Conservation (phyloP, 2,888 invertebrate species). For the Stenodema calcarata region DNA sequence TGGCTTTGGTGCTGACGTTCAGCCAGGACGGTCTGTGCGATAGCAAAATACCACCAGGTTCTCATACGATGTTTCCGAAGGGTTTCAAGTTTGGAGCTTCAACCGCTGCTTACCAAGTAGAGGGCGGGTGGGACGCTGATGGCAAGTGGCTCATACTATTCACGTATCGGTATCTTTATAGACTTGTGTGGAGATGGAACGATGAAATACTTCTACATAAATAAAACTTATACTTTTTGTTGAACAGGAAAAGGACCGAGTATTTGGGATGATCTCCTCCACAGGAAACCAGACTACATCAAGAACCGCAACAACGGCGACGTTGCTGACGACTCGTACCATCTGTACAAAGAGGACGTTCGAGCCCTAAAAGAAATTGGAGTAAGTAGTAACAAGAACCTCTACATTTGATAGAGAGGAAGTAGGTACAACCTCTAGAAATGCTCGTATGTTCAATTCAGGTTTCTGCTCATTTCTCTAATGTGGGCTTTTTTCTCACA, state of each 20-base stretch:
- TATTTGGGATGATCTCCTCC: conserved; percentile 73
- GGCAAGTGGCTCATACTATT: conserved; percentile 59
- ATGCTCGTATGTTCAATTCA: too few relatives aligned
- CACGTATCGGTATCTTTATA: too few relatives aligned
- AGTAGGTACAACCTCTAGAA: too few relatives aligned
- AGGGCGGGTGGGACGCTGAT: conserved; percentile 65
- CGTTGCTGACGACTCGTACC: conserved; percentile 72
- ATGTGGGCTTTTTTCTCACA: too few relatives aligned
- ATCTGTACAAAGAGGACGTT: conserved; percentile 60
- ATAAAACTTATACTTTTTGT: too few relatives aligned
- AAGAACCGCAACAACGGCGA: conserved; percentile 68
- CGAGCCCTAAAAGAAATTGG: conserved; percentile 66
- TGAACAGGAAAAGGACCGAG: conserved; percentile 67
- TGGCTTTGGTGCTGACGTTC: not conserved
- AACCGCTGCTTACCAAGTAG: conserved; percentile 67
- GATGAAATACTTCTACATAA: too few relatives aligned
- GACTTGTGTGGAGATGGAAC: too few relatives aligned
- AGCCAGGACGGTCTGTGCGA: not conserved
- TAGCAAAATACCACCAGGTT: not conserved
- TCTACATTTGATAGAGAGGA: too few relatives aligned
- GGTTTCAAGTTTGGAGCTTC: conserved; percentile 69
- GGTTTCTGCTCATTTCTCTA: too few relatives aligned
- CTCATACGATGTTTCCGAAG: conserved; percentile 46
- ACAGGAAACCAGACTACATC: conserved; percentile 64
- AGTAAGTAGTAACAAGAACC: conserved; percentile 60